Conservation (phyloP, 2,888 invertebrate genomes). For the Sylvicola fuscatus region DNA sequence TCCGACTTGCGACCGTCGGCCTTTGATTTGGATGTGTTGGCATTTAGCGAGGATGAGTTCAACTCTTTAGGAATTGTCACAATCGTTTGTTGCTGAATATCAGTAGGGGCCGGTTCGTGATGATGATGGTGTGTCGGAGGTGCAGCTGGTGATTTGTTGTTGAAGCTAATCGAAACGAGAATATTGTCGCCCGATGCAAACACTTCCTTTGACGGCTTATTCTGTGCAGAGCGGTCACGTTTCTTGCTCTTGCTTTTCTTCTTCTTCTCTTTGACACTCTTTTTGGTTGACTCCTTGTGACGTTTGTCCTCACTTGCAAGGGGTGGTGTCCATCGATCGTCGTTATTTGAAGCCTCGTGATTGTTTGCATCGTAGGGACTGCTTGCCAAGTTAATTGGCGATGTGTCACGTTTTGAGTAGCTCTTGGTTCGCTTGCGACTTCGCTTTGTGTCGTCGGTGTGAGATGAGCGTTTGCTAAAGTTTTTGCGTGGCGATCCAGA, state of each 20-base stretch:
- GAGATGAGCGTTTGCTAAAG: no score
- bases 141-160: conserved; percentile 33
- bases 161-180: conserved; percentile 79
- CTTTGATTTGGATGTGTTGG: conserved; percentile 7
- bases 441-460: no score
- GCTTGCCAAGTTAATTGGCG: no score
- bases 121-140: conserved; percentile 10
- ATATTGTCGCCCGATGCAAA: conserved; percentile 87
- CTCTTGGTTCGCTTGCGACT: no score
- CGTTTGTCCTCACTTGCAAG: conserved; percentile 18
- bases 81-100: conserved; percentile 21
- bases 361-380: background rate
- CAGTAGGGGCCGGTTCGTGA: conserved; percentile 10
- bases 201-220: conserved; percentile 61
- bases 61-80: conserved; percentile 22
- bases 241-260: conserved; percentile 26
- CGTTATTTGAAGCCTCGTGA: conserved; percentile 7
- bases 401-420: no score
- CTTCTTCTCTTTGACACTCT: conserved; percentile 25
- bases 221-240: background rate
- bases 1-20: background rate
- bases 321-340: conserved; percentile 42
- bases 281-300: conserved; percentile 17
- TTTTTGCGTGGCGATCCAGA: no score
- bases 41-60: conserved; percentile 12